Evolutionary conservation across 2,113 vertebrate species (phyloP), one percentile per base, ranked within the genome.

Genomic region (Carettochelys insculpta): DNA sequence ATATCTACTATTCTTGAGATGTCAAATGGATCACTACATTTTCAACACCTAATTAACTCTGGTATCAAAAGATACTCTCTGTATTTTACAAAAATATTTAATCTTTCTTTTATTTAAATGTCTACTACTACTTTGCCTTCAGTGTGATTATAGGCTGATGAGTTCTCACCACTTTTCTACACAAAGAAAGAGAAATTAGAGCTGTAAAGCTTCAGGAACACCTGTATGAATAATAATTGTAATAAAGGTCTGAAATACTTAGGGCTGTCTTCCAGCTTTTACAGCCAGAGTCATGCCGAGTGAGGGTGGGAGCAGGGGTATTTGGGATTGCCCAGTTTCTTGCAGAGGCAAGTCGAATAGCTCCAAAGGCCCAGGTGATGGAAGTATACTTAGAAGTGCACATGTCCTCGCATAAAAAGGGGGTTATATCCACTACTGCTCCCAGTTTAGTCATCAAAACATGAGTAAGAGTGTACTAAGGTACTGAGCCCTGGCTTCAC

Each of bases 41-140:
- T 95, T 88, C 87, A 81, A 80, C 27, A 52, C 27, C 17, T 25
- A 90, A 92, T 92, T 94, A 95, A 86, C 81, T 93, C 61, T 84
- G 51, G 2, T 17, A 85, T 96, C 24, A 25, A 83, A 83, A 75
- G 8, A 25, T 54, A 76, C 4, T 87, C 80, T 51, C 29, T 9
- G 58, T 24, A 77, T 90, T 90, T 86, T 81, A 83, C 2, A 83
- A 89, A 94, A 78, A 84, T 34, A 29, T 90, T 83, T 78, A 75
- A 80, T 95, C 6, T 91, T 87, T 75, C 20, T 86, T 84, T 84
- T 75, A n/a, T 81, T 94, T 90, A 91, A 87, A 22, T 4, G 53
- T 1, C 0, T 61, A 50, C 1, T n/a, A 47, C 48, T 61, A 53
- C 43, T 58, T 77, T 83, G 48, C 29, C 50, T n/a, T 85, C 25